These are phyloP conservation scores for Lonchura striata DNA, from an alignment of 2,113 vertebrate species.

Conservation along the genomic window DNA sequence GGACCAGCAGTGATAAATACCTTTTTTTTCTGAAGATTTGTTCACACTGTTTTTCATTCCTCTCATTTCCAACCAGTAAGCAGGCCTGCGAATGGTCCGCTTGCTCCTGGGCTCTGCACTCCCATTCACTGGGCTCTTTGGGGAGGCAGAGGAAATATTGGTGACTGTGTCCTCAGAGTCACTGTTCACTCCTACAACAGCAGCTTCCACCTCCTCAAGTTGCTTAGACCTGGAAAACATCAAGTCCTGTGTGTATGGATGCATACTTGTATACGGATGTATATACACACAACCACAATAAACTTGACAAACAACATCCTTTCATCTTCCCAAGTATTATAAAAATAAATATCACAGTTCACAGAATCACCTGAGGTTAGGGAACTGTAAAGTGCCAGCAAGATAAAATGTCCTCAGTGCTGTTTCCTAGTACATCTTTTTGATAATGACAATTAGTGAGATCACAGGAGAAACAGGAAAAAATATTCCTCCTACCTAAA, in stretches of 20 bases:
- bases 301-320: not conserved
- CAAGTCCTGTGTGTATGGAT: not conserved
- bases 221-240: constrained; percentile 62
- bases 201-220: not conserved
- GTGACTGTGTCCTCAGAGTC: constrained; percentile 52
- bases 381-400: not conserved
- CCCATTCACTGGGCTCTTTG: constrained; percentile 65
- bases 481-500: not conserved
- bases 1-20: not conserved
- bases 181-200: not conserved
- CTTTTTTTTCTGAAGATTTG: constrained; percentile 10
- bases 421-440: not conserved
- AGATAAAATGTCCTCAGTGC: not conserved
- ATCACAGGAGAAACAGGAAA: not conserved
- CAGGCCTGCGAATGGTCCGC: constrained; percentile 67
- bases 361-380: not conserved
- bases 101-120: constrained; percentile 53
- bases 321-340: not conserved
- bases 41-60: constrained; percentile 38
- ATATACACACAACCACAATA: not conserved
- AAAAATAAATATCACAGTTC: not conserved
- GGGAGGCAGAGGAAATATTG: constrained; percentile 69
- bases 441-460: not conserved
- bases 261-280: not conserved
- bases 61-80: constrained; percentile 76